phyloP scores from a whole-genome alignment of 2,113 vertebrate species.

The Gallinago media region DNA sequence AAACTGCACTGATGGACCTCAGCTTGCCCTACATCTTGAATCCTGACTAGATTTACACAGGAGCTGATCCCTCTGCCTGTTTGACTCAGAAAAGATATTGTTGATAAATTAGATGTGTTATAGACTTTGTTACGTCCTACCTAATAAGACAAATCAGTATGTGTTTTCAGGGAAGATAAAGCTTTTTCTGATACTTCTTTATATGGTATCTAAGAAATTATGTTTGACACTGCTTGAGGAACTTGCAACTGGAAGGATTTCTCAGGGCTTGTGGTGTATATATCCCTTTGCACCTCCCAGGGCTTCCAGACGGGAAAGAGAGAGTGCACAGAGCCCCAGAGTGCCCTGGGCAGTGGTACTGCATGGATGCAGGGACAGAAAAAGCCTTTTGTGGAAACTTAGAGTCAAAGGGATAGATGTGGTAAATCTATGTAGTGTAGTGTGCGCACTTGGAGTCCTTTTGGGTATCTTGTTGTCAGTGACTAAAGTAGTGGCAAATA shows the following conservation, averaged over 20 bases:
- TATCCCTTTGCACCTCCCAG: background rate
- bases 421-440: background rate
- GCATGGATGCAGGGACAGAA: rapidly evolving
- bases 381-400: background rate
- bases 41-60: background rate
- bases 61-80: background rate
- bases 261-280: background rate
- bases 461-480: background rate
- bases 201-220: background rate
- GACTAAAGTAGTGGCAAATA: background rate
- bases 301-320: background rate
- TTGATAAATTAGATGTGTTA: background rate
- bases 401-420: background rate
- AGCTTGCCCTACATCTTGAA: background rate
- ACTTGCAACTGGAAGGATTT: background rate
- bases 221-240: background rate
- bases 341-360: background rate
- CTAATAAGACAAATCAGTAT: background rate
- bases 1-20: background rate
- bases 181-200: background rate
- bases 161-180: background rate
- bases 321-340: background rate
- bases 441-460: background rate
- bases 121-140: background rate
- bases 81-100: background rate